Conservation (phyloP, 2,888 invertebrate genomes). For the Stenoptilia bipunctidactyla region DNA sequence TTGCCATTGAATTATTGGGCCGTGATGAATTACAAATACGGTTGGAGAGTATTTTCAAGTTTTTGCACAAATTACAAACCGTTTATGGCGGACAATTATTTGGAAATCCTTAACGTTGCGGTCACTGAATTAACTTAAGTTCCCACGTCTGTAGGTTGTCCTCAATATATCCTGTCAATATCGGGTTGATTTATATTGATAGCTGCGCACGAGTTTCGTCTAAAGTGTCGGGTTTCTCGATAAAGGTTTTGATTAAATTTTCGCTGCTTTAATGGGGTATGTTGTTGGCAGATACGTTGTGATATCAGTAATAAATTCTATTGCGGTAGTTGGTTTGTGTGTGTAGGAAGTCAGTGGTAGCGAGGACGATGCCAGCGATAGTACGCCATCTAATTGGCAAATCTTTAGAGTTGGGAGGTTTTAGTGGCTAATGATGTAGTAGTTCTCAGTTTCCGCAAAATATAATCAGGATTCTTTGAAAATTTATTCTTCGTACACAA, state of each 20-base stretch:
- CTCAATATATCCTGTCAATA: slow-evolving; percentile 1
- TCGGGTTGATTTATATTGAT: background rate
- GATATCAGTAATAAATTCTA: background rate
- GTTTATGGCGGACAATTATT: slow-evolving; percentile 1
- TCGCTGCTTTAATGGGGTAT: background rate
- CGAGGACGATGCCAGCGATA: too few relatives aligned
- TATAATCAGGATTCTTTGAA: too few relatives aligned
- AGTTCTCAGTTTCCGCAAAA: background rate
- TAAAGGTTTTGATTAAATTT: background rate
- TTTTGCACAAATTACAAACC: background rate
- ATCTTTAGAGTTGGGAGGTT: background rate
- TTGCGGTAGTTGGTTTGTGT: background rate
- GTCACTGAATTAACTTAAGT: background rate
- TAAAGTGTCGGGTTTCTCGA: background rate
- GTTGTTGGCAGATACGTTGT: background rate
- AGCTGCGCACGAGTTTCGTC: background rate
- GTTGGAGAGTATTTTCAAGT: background rate
- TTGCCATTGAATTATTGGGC: background rate
- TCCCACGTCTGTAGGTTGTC: background rate
- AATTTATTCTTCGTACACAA: too few relatives aligned
- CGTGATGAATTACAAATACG: background rate
- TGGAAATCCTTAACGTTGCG: slow-evolving; percentile 1
- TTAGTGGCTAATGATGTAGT: background rate
- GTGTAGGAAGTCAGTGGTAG: too few relatives aligned
- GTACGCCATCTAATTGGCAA: too few relatives aligned